phyloP scores from a whole-genome alignment of 2,797 vertebrate species.

The Onychomys arenicola region DNA sequence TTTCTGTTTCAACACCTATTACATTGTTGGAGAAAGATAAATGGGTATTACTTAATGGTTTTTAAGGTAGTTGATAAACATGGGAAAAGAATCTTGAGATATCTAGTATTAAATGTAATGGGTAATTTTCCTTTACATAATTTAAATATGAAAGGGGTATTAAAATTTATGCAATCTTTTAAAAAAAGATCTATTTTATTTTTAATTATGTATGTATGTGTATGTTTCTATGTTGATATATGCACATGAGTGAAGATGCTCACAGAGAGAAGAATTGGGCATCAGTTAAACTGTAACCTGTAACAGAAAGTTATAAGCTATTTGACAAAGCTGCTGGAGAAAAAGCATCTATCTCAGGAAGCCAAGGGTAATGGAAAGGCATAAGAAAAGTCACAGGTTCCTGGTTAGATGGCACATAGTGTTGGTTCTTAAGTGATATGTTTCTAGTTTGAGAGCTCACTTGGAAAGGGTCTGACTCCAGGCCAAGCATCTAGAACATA shows the following conservation, averaged over 20 bases:
- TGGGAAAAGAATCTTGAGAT: neutral
- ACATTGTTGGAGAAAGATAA: constrained; percentile 61
- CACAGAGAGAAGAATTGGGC: neutral
- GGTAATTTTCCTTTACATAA: constrained; percentile 1
- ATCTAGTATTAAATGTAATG: constrained; percentile 21
- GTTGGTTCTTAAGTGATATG: neutral
- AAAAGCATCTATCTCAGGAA: neutral
- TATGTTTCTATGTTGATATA: no score
- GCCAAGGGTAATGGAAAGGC: neutral
- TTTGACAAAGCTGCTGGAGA: neutral
- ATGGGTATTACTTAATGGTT: constrained; percentile 56
- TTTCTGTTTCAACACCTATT: constrained; percentile 63
- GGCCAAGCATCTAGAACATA: neutral
- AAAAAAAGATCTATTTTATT: neutral
- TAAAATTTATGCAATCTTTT: neutral
- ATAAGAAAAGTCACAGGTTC: neutral
- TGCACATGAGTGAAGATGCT: neutral
- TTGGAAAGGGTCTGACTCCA: neutral
- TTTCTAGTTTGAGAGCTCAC: neutral
- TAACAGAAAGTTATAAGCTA: neutral
- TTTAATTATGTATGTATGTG: neutral
- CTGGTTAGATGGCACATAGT: neutral
- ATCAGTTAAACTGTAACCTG: no score
- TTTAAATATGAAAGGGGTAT: neutral
- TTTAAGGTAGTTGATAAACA: constrained; percentile 17